These are phyloP conservation scores for Drosophila leontia DNA, from an alignment of 1,140 invertebrate genomes.

Conservation along the genomic window DNA sequence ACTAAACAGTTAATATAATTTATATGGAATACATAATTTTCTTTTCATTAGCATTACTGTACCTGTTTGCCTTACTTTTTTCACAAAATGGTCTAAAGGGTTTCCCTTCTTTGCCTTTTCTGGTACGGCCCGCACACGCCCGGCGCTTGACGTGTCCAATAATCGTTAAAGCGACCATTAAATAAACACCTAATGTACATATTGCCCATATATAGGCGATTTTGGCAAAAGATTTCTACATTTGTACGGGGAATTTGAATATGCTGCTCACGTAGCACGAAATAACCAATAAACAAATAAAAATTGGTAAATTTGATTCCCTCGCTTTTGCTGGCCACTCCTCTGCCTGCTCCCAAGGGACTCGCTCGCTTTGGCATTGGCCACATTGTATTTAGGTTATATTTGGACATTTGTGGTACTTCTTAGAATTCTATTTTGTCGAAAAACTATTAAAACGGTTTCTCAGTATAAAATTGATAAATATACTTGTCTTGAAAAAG, in stretches of 20 bases:
- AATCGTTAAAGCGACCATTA: conserved; percentile 76
- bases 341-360: conserved; percentile 4
- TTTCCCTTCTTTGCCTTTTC: not conserved
- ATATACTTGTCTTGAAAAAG: too few species aligned
- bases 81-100: conserved; percentile 2
- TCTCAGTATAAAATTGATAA: too few species aligned
- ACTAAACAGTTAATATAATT: not conserved
- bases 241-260: conserved; percentile 39
- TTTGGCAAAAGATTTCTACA: conserved; percentile 49
- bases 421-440: not conserved
- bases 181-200: conserved; percentile 80
- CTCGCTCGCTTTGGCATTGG: not conserved
- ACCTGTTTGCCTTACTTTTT: not conserved
- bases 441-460: too few species aligned
- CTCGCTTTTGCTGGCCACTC: conserved; percentile 13
- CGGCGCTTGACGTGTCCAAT: conserved; percentile 66
- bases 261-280: conserved; percentile 63
- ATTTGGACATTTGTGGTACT: conserved; percentile 9
- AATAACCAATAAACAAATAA: conserved; percentile 79
- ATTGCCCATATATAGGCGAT: conserved; percentile 34
- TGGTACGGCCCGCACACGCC: not conserved
- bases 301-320: conserved; percentile 76
- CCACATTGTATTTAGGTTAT: not conserved
- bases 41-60: too few species aligned
- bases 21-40: too few species aligned